Evolutionary conservation across 2,888 invertebrate species (phyloP).

Genomic region (Acronicta alni): DNA sequence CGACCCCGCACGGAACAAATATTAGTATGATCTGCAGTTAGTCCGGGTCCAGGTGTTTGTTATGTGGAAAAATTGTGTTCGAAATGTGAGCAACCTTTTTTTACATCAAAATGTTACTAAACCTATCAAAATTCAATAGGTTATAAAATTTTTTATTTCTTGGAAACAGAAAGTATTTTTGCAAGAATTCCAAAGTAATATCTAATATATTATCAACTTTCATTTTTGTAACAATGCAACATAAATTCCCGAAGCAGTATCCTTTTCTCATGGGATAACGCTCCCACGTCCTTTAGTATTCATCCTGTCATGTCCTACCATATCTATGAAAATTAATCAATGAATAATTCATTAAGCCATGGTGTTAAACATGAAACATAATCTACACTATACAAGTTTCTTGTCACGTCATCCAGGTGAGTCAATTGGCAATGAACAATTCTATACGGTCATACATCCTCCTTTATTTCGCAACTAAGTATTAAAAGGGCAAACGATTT

Average conservation of each 20-base stretch:
- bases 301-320: constrained; percentile 29
- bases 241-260: not conserved
- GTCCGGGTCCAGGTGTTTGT: no score
- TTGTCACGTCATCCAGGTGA: constrained; percentile 36
- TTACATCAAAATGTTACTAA: no score
- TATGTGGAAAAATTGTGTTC: no score
- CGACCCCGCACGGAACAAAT: no score
- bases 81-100: no score
- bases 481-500: not conserved
- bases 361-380: constrained; percentile 41
- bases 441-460: constrained; percentile 27
- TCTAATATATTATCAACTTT: no score
- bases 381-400: constrained; percentile 25
- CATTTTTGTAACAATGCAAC: constrained; percentile 2
- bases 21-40: no score
- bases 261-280: constrained; percentile 14
- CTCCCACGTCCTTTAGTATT: constrained; percentile 38
- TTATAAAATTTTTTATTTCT: no score
- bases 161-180: no score
- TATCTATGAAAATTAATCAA: constrained; percentile 35
- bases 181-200: no score
- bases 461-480: constrained; percentile 14
- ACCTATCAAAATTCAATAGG: no score
- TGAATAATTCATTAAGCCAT: constrained; percentile 39
- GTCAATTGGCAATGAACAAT: constrained; percentile 45